phyloP scores from a whole-genome alignment of 2,113 vertebrate species.

The Caretta caretta region DNA sequence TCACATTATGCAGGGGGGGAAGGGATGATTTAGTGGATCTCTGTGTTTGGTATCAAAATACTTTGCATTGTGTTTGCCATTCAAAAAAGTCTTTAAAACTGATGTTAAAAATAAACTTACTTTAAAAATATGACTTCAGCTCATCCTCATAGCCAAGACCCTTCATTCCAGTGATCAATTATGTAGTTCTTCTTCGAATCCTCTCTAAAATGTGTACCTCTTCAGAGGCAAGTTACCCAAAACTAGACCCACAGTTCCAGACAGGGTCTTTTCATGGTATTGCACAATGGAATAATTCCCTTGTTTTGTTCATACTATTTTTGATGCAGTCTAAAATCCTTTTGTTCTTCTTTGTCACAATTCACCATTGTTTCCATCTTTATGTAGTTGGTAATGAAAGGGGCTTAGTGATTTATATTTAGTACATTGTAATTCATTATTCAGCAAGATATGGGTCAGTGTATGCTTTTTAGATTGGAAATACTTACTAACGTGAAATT shows the following conservation, averaged over 20 bases:
- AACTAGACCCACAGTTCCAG: not conserved
- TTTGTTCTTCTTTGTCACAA: not conserved
- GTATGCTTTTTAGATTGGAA: not conserved
- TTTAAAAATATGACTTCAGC: not conserved
- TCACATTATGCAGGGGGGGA: not conserved
- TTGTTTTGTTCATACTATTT: not conserved
- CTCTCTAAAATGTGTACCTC: not conserved
- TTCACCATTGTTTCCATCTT: not conserved
- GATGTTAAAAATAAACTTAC: not conserved
- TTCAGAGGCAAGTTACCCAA: not conserved
- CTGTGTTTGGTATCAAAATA: not conserved
- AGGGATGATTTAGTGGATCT: not conserved
- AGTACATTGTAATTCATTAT: not conserved
- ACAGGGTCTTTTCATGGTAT: not conserved
- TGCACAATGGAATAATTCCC: not conserved
- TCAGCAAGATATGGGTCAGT: fast-evolving
- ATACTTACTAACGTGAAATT: not conserved
- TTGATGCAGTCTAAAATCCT: not conserved
- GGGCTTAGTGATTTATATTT: not conserved
- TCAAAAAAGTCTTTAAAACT: not conserved
- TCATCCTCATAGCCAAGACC: not conserved
- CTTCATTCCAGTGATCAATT: constrained; percentile 1
- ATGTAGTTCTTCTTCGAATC: not conserved
- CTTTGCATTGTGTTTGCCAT: not conserved
- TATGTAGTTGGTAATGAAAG: not conserved